Evolutionary conservation across 2,888 invertebrate genomes (phyloP).

Genomic region (Thecophora atra): DNA sequence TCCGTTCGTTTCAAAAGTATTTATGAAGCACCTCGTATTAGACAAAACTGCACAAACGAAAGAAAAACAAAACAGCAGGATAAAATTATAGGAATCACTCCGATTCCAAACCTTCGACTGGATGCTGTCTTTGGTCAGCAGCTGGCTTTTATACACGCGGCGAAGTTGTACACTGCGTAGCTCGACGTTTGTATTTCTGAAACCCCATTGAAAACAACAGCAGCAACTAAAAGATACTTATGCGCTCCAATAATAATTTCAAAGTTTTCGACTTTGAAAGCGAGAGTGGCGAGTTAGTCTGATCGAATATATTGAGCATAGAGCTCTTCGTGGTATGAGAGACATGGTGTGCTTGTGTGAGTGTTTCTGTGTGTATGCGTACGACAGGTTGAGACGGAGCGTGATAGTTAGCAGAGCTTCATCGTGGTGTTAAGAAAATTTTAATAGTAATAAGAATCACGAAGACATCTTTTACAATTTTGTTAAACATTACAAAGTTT

Average conservation of each 20-base stretch:
- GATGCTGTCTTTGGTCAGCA: constrained; percentile 67
- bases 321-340: background rate
- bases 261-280: too few relatives aligned
- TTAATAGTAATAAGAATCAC: too few relatives aligned
- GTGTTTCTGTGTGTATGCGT: background rate
- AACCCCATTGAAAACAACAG: background rate
- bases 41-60: constrained; percentile 3
- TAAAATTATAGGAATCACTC: constrained; percentile 65
- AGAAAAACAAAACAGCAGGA: background rate
- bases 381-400: background rate
- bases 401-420: background rate
- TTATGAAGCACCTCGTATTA: background rate
- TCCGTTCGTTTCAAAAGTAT: constrained; percentile 33
- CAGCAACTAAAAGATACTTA: background rate
- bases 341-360: background rate
- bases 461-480: too few relatives aligned
- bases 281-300: background rate
- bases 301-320: background rate
- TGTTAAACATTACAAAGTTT: too few relatives aligned
- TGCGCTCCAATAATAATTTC: background rate
- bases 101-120: constrained; percentile 68
- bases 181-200: background rate
- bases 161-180: background rate
- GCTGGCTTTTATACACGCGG: constrained; percentile 64
- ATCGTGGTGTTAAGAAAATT: too few relatives aligned